A percentile compares a stretch with the other conserved stretches of the same genome.
phyloP scores from a whole-genome alignment of 2,888 invertebrate species.

The Heliconius charithonia region DNA sequence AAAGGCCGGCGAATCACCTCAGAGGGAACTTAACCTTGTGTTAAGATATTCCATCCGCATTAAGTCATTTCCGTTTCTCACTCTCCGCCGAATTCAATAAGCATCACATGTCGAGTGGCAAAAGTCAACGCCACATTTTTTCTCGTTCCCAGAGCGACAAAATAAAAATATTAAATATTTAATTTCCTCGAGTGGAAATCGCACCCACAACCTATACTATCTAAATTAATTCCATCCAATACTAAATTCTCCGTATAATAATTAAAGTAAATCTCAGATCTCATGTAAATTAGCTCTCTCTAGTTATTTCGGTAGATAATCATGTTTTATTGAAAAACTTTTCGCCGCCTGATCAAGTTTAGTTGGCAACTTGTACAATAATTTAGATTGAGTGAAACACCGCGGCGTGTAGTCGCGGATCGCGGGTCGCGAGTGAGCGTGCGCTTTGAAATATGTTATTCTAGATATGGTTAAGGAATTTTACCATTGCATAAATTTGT shows the following conservation, averaged over 20 bases:
- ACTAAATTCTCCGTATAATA: background rate
- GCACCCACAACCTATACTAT: too few relatives aligned
- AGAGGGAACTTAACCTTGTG: background rate
- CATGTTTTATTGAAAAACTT: slow-evolving; percentile 80
- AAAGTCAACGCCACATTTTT: background rate
- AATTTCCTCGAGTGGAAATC: background rate
- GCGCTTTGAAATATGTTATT: background rate
- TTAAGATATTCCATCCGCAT: background rate
- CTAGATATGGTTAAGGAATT: slow-evolving; percentile 32
- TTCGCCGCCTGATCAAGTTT: slow-evolving; percentile 69
- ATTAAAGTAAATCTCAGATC: slow-evolving; percentile 29
- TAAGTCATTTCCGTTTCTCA: background rate
- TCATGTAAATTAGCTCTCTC: slow-evolving; percentile 43
- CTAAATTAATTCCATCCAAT: background rate
- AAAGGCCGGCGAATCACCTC: too few relatives aligned
- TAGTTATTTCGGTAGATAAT: slow-evolving; percentile 62
- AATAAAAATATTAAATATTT: background rate
- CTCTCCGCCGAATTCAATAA: background rate
- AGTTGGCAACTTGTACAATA: slow-evolving; percentile 77
- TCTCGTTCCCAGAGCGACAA: background rate
- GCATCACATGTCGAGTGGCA: background rate
- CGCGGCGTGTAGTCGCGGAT: slow-evolving; percentile 14
- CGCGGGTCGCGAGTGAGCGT: slow-evolving; percentile 20
- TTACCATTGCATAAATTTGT: background rate
- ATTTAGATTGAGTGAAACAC: slow-evolving; percentile 71